These are phyloP conservation scores for Puffinus mauretanicus DNA, from an alignment of 2,113 vertebrate species.

Conservation along the genomic window DNA sequence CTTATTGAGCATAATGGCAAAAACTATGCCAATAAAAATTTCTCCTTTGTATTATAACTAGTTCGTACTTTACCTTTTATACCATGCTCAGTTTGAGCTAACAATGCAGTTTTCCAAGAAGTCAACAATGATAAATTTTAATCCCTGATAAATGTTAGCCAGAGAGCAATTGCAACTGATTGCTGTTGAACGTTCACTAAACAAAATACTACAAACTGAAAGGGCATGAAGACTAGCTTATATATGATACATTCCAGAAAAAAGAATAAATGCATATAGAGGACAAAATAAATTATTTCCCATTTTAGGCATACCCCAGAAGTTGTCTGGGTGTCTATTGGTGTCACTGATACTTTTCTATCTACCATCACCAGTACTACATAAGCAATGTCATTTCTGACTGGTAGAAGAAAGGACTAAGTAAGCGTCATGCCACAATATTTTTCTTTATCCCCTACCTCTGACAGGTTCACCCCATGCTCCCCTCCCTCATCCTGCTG, in stretches of 20 bases:
- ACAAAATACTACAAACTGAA: not conserved
- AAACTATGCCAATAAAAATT: not conserved
- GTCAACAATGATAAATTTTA: not conserved
- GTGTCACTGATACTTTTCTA: not conserved
- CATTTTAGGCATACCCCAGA: not conserved
- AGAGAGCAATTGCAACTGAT: not conserved
- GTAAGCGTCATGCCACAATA: not conserved
- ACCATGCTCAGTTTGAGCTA: not conserved
- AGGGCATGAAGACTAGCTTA: not conserved
- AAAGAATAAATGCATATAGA: not conserved
- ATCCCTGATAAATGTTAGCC: not conserved
- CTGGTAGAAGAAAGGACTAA: not conserved
- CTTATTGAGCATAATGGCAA: not conserved
- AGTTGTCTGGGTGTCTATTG: not conserved
- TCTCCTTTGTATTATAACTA: not conserved
- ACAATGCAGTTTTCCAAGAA: not conserved
- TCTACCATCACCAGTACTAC: not conserved
- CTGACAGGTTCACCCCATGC: not conserved
- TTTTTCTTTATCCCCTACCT: not conserved
- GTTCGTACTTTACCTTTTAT: not conserved
- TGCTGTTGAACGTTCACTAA: not conserved
- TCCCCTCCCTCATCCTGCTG: not conserved
- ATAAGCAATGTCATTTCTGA: not conserved
- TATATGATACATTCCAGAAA: not conserved
- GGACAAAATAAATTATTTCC: not conserved